Base-by-base conservation (phyloP, 2,888 invertebrate species). In the Aproaerema taeniolella region DNA sequence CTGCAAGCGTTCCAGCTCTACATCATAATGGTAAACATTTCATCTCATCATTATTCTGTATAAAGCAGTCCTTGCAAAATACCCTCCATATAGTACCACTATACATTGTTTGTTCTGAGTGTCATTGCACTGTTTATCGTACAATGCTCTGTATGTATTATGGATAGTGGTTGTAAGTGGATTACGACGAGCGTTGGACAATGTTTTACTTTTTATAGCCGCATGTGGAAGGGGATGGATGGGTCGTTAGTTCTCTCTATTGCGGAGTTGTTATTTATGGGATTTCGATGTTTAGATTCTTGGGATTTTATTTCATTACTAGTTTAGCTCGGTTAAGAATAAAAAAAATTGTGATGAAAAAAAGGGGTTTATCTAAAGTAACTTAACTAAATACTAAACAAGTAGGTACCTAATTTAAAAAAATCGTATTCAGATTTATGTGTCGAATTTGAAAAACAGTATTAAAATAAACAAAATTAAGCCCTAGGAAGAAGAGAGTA, bases 191-290 rank as follows among this genome's bases (percentile, higher is more conserved):
- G 64, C 59, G 67, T 59, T 47, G 71, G 68, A 67, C 68, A 61
- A 63, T 67, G 68, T 52, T 67, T 65, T 68, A 70, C 64, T 71
- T 71, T 73, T 72, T 70, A 75, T 62, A 60, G 61, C 63, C 64
- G 60, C 26, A 8, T n/a, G 10, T 15, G 15, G 61, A 64, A 62
- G 47, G 61, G 58, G 61, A 60, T 58, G 58, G 64, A 65, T 67
- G 58, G 57, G 59, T 61, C 58, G 61, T 63, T 65, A 63, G 58
- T 64, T 41, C 48, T 49, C 57, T 61, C 58, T 62, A 58, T 56
- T 29, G 7, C 7, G 11, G 2, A 65, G 58, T 58, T 53, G 57
- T 54, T 60, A 53, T 54, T 32, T 32, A 24, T 12, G 33, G 13
- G 16, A 10, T 33, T 33, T 8, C 10, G 10, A 11, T 2, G 10